Evolutionary conservation across 2,797 vertebrate genomes (phyloP).

Genomic region (Ataeniobius toweri): DNA sequence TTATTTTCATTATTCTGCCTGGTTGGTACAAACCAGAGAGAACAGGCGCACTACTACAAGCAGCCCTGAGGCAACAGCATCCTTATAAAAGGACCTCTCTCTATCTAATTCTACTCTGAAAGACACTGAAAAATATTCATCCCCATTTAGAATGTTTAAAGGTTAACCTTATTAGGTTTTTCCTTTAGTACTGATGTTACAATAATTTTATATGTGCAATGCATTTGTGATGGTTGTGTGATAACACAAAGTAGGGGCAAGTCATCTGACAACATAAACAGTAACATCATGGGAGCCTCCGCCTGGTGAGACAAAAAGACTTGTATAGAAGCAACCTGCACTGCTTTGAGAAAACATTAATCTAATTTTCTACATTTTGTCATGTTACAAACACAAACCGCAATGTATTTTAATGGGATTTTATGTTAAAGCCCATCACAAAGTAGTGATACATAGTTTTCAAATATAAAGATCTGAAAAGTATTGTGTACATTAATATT

Average conservation of each 20-base stretch:
- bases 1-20: conserved; percentile 79
- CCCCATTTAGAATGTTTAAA: conserved; percentile 37
- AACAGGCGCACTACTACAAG: conserved; percentile 37
- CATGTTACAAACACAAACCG: too few species aligned
- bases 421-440: too few species aligned
- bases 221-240: neutral
- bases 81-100: conserved; percentile 38
- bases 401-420: too few species aligned
- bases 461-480: neutral
- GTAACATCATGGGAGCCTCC: neutral
- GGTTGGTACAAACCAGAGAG: conserved; percentile 49
- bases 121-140: conserved; percentile 34
- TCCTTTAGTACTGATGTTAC: conserved; percentile 20
- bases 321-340: neutral
- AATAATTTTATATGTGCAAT: conserved; percentile 4
- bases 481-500: neutral
- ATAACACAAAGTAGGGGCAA: neutral
- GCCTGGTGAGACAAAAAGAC: neutral
- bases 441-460: neutral
- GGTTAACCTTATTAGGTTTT: conserved; percentile 27
- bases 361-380: too few species aligned
- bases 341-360: neutral
- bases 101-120: conserved; percentile 42
- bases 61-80: conserved; percentile 31
- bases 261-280: neutral